Conservation (phyloP, 2,113 vertebrate genomes). For the Herpailurus yagouaroundi region DNA sequence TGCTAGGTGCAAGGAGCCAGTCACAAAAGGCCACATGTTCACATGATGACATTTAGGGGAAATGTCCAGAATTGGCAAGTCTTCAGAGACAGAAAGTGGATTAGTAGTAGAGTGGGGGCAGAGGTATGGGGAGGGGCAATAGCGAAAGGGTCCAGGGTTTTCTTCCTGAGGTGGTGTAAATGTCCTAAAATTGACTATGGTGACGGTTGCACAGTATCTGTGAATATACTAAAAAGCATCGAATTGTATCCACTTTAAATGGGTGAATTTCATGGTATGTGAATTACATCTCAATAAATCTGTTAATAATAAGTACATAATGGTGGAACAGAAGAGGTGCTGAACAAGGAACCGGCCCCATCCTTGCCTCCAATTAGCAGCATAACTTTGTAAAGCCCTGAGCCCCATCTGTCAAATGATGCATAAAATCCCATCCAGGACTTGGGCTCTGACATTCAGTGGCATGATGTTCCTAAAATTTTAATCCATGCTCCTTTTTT, state of each 20-base stretch:
- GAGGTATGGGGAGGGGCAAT: not conserved
- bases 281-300: not conserved
- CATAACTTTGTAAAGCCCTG: accelerated
- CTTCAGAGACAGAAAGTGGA: not conserved
- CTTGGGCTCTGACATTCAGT: not conserved
- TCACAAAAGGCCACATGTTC: not conserved
- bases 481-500: not conserved
- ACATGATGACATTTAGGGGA: not conserved
- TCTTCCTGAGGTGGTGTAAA: not conserved
- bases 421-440: not conserved
- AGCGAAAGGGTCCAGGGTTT: not conserved
- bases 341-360: not conserved
- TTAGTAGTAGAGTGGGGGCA: too few species aligned
- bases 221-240: not conserved
- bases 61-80: not conserved
- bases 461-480: not conserved
- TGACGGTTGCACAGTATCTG: not conserved
- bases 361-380: not conserved
- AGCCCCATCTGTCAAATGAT: not conserved
- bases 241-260: not conserved
- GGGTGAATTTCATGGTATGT: not conserved
- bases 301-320: not conserved
- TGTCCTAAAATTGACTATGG: not conserved
- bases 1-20: not conserved
- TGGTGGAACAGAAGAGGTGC: not conserved